Base-by-base conservation (phyloP, 2,797 vertebrate species). In the Apodemus agrarius region DNA sequence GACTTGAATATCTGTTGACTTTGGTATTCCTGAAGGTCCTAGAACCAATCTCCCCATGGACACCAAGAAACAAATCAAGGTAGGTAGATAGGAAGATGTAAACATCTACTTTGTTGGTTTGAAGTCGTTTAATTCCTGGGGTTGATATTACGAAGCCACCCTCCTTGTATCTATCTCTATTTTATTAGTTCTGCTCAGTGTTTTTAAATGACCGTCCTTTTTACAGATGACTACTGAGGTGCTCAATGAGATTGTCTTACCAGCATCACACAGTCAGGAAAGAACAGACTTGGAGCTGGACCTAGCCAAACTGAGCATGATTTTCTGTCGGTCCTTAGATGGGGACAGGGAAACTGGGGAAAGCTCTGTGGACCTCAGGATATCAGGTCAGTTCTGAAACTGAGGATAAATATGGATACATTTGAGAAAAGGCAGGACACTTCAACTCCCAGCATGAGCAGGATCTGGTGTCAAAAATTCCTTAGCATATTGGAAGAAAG, bases 81-180 rank as follows among this genome's bases (percentile, higher is more conserved):
- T 52, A 49, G 43, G 1, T 22, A 80, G 61, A 67, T 37, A 65
- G 40, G 59, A 24, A 49, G 59, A 49, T 65, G 37, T 11, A 52
- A 90, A 49, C 22, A 37, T 78, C 29, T 49, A 78, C 40, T 78
- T 76, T 61, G 40, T 37, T 67, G 11, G 40, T 31, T 54, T 69
- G 46, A 74, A 75, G 4, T 84, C 90, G 72, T 92, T 80, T 91
- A 88, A 81, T 81, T 81, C 19, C 52, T 92, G n/a, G 54, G 90
- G 92, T 65, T 95, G 81, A 43, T 89, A 89, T 93, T 90, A 37
- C 86, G 37, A 93, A 67, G 82, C 89, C 59, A 93, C 17, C 80
- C 6, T 79, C 26, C 16, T 34, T 88, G 10, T 84, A 31, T 61
- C 76, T 26, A 79, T 54, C 46, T 46, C 74, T 85, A 72, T 85